A percentile compares a stretch with the other conserved stretches of the same genome.
These are phyloP conservation scores for Trinectes maculatus DNA, from an alignment of 2,113 vertebrate species.

Conservation along the genomic window DNA sequence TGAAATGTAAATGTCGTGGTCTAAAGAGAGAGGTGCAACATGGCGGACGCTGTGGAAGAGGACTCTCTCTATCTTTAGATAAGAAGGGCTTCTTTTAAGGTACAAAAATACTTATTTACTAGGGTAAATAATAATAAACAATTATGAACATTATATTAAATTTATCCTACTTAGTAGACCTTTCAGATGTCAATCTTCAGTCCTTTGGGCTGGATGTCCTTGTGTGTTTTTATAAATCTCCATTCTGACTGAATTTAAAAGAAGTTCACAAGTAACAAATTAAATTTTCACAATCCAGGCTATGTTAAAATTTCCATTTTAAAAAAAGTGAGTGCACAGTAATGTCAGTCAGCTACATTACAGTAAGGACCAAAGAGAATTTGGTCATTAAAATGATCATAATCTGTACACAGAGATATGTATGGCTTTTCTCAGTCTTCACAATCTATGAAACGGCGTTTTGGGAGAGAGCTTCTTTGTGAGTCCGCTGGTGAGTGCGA, in stretches of 20 bases:
- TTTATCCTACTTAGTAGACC: neutral
- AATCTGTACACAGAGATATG: neutral
- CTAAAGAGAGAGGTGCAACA: too few species aligned
- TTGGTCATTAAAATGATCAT: too few species aligned
- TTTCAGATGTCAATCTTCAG: neutral
- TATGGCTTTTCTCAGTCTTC: neutral
- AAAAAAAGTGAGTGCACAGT: constrained; percentile 27
- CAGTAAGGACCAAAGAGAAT: constrained; percentile 24
- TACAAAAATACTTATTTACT: neutral
- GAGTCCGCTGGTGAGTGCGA: constrained; percentile 80
- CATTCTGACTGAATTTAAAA: neutral
- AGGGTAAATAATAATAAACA: neutral
- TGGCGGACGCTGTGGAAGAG: too few species aligned
- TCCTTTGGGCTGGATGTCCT: too few species aligned
- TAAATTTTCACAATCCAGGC: constrained; percentile 22
- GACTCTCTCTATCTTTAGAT: too few species aligned
- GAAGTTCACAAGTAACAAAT: neutral
- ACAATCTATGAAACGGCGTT: constrained; percentile 28
- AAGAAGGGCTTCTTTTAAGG: too few species aligned
- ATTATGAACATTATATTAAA: too few species aligned
- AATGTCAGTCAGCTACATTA: constrained; percentile 40
- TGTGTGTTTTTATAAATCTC: constrained; percentile 1
- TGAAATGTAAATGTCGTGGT: too few species aligned
- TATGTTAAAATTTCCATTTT: constrained; percentile 8
- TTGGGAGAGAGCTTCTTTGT: constrained; percentile 65